Evolutionary conservation across 2,113 vertebrate genomes (phyloP).

Genomic region (Caracal caracal): DNA sequence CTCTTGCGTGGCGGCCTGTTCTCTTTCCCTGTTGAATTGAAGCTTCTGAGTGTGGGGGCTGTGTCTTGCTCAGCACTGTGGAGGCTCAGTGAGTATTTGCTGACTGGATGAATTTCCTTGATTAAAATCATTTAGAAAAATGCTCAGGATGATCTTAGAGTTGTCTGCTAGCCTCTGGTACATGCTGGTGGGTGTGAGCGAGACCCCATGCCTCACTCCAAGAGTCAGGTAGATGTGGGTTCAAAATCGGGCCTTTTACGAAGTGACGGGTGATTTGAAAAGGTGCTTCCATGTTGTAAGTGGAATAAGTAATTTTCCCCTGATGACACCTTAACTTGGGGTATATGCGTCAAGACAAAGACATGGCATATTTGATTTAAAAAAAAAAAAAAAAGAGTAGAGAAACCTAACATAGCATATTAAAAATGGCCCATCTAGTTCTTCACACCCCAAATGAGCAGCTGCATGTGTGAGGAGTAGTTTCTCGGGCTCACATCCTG

Average conservation of each 20-base stretch:
- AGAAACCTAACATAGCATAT: slow-evolving; percentile 21
- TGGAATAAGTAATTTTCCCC: not conserved
- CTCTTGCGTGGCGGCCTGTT: not conserved
- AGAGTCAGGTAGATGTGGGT: not conserved
- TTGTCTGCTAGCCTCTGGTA: not conserved
- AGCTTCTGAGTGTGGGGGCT: not conserved
- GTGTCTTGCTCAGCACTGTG: not conserved
- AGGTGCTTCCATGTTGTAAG: not conserved
- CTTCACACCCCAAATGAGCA: slow-evolving; percentile 46
- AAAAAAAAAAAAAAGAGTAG: not conserved
- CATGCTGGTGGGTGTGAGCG: not conserved
- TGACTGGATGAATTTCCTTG: not conserved
- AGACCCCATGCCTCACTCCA: not conserved
- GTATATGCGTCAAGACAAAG: not conserved
- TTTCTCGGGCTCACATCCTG: not conserved
- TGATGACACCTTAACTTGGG: not conserved
- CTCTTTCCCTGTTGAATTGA: not conserved
- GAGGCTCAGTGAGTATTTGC: slow-evolving; percentile 3
- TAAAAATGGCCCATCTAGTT: slow-evolving; percentile 41
- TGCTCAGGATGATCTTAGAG: not conserved
- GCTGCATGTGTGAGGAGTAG: slow-evolving; percentile 27
- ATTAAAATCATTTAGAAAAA: not conserved
- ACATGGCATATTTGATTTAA: not conserved
- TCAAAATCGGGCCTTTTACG: not conserved
- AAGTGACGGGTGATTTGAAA: not conserved